Conservation (phyloP, 2,888 invertebrate species). For the Campoplex nolae region DNA sequence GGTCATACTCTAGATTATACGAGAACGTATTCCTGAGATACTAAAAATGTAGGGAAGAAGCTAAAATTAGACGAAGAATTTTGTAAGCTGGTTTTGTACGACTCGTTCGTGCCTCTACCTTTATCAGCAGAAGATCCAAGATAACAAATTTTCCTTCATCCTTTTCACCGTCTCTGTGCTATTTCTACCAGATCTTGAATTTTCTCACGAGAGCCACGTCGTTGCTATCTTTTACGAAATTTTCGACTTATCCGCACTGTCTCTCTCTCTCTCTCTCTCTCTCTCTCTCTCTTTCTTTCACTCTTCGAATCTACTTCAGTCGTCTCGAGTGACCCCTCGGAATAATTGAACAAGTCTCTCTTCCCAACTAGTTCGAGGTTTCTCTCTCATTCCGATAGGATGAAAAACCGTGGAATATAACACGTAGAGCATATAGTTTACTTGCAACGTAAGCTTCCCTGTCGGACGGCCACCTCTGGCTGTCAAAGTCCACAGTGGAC, state of each 20-base stretch:
- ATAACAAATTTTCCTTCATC: constrained; percentile 43
- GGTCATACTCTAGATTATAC: background rate
- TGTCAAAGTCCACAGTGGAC: constrained; percentile 46
- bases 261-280: background rate
- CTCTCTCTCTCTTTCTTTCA: constrained; percentile 1
- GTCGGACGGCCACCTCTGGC: constrained; percentile 33
- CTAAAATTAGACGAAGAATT: constrained; percentile 21
- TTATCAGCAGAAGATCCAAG: constrained; percentile 12
- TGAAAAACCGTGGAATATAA: constrained; percentile 34
- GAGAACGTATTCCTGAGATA: background rate
- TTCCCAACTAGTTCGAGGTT: background rate
- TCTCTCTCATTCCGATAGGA: background rate
- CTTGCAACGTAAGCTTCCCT: constrained; percentile 30
- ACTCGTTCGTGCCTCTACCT: constrained; percentile 13
- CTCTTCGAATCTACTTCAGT: constrained; percentile 12
- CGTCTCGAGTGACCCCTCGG: constrained; percentile 57
- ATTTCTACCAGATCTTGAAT: constrained; percentile 15
- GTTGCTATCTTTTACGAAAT: constrained; percentile 56
- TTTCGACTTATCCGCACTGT: constrained; percentile 51
- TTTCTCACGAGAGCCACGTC: constrained; percentile 45
- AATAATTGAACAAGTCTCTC: constrained; percentile 64
- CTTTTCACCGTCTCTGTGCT: constrained; percentile 11
- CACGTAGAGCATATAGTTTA: constrained; percentile 37
- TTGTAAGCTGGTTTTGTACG: constrained; percentile 26
- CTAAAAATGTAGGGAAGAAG: background rate